phyloP scores from a whole-genome alignment of 2,888 invertebrate genomes.

The Piscicola geometra region DNA sequence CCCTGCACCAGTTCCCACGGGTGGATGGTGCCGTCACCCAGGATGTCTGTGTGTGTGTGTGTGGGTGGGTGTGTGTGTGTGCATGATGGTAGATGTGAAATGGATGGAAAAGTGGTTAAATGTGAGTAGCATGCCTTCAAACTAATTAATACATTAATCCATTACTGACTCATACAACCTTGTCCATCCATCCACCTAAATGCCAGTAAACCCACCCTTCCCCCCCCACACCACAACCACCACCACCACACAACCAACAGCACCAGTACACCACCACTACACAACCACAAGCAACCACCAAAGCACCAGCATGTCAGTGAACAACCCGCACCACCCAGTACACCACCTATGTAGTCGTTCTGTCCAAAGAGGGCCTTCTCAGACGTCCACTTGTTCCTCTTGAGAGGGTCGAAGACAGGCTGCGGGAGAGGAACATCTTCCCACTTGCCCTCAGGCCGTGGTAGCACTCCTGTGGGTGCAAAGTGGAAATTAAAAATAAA shows the following conservation, averaged over 20 bases:
- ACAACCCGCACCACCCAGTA: too few species aligned
- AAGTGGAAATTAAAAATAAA: background rate
- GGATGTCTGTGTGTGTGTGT: conserved; percentile 63
- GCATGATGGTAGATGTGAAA: conserved; percentile 35
- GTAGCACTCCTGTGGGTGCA: conserved; percentile 38
- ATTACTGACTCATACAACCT: too few species aligned
- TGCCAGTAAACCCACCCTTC: too few species aligned
- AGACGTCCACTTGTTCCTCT: conserved; percentile 63
- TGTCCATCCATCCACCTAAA: too few species aligned
- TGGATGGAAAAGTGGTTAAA: background rate
- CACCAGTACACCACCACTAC: too few species aligned
- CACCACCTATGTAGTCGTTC: conserved; percentile 88
- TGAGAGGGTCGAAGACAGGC: conserved; percentile 27
- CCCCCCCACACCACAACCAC: too few species aligned
- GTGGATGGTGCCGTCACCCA: conserved; percentile 76
- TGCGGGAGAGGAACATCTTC: conserved; percentile 39
- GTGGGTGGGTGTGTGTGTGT: too few species aligned
- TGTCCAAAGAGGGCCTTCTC: conserved; percentile 82
- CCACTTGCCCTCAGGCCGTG: conserved; percentile 40
- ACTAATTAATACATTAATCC: too few species aligned
- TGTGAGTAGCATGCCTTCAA: background rate
- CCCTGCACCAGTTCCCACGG: conserved; percentile 77
- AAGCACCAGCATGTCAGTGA: too few species aligned
- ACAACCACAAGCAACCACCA: too few species aligned
- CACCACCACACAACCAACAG: too few species aligned